phyloP scores from a whole-genome alignment of 37 sponge, comb jelly and placozoan genomes.

The Sycon ciliatum region DNA sequence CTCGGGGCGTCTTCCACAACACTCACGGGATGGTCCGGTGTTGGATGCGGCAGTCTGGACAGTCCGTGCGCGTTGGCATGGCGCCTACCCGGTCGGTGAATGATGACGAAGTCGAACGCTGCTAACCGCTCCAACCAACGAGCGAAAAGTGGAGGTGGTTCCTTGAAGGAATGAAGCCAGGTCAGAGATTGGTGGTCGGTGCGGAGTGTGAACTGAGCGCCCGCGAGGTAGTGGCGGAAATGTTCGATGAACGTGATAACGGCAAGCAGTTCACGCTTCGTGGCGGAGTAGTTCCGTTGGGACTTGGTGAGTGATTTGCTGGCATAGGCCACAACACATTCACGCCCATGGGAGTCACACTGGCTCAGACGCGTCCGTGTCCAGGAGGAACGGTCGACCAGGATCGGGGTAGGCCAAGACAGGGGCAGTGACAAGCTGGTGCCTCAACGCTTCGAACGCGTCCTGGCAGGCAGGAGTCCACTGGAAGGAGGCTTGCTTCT shows the following conservation, averaged over 20 bases:
- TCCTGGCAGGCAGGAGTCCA: slow-evolving; percentile 29
- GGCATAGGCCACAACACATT: slow-evolving; percentile 24
- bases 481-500: slow-evolving; percentile 1
- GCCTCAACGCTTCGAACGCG: slow-evolving; percentile 26
- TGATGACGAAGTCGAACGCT: slow-evolving; percentile 30
- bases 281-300: slow-evolving; percentile 26
- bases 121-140: slow-evolving; percentile 27
- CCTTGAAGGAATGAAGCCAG: slow-evolving; percentile 13
- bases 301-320: slow-evolving; percentile 12
- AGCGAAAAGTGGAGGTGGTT: slow-evolving; percentile 26
- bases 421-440: slow-evolving; percentile 15
- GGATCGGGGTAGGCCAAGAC: slow-evolving; percentile 26
- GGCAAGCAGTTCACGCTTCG: slow-evolving; percentile 23
- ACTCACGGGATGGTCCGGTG: slow-evolving; percentile 22
- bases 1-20: too few species aligned
- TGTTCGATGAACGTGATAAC: slow-evolving; percentile 19
- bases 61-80: slow-evolving; percentile 36
- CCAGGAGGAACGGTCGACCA: slow-evolving; percentile 20
- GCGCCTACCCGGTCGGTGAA: slow-evolving; percentile 12
- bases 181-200: slow-evolving; percentile 22
- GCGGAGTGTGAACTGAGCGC: slow-evolving; percentile 5
- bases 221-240: slow-evolving; percentile 12
- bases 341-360: slow-evolving; percentile 16
- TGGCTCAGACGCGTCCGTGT: slow-evolving; percentile 41
- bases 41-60: slow-evolving; percentile 23